These are phyloP conservation scores for Pleuronectes platessa DNA, from an alignment of 2,113 vertebrate species.

Conservation along the genomic window DNA sequence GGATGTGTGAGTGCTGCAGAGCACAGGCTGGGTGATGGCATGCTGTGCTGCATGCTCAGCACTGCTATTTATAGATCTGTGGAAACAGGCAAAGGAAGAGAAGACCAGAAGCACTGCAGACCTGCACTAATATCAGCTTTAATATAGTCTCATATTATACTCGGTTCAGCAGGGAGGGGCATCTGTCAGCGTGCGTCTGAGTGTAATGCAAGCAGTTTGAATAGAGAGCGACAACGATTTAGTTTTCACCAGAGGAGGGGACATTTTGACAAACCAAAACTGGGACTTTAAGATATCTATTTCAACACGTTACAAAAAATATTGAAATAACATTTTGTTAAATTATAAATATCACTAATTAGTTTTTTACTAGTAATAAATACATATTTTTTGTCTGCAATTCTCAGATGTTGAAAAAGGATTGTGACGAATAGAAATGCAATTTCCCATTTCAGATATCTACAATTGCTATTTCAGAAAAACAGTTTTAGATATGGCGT, in stretches of 20 bases:
- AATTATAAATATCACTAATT: too few relatives aligned
- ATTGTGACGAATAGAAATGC: too few relatives aligned
- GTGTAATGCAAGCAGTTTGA: not conserved
- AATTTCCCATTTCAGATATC: too few relatives aligned
- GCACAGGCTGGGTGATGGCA: conserved; percentile 40
- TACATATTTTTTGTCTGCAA: too few relatives aligned
- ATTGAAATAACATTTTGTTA: too few relatives aligned
- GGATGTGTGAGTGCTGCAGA: conserved; percentile 35
- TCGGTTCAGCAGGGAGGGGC: conserved; percentile 1
- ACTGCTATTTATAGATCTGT: conserved; percentile 69
- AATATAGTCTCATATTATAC: conserved; percentile 13
- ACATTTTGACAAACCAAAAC: not conserved
- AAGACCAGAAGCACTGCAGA: conserved; percentile 49
- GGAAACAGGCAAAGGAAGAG: conserved; percentile 56
- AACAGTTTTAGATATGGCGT: too few relatives aligned
- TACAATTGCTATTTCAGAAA: too few relatives aligned
- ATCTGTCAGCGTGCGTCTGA: not conserved
- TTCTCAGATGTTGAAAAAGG: too few relatives aligned
- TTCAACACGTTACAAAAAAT: too few relatives aligned
- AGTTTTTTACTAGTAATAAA: too few relatives aligned
- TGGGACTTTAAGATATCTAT: not conserved
- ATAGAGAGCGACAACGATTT: too few relatives aligned
- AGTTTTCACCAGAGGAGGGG: not conserved
- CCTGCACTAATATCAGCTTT: conserved; percentile 38
- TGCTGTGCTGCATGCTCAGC: conserved; percentile 63